phyloP scores from a whole-genome alignment of 2,888 invertebrate genomes.

The Schrankia costaestrigalis region DNA sequence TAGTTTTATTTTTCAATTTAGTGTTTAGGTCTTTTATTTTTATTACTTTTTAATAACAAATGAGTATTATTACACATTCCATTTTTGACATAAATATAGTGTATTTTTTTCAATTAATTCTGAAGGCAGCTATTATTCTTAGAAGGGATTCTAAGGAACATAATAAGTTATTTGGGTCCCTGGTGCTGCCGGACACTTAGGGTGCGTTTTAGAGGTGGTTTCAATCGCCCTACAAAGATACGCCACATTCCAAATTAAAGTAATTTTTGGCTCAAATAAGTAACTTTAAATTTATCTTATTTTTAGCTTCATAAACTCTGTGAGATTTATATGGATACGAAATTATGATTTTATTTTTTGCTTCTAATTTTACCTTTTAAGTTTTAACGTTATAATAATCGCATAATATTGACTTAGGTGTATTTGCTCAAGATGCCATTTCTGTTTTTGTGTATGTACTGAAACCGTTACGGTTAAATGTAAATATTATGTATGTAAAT shows the following conservation, averaged over 20 bases:
- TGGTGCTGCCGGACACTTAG: constrained; percentile 5
- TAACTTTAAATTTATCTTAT: too few relatives aligned
- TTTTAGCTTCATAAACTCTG: constrained; percentile 17
- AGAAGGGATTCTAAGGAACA: not conserved
- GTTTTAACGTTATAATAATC: constrained; percentile 28
- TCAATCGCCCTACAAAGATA: constrained; percentile 15
- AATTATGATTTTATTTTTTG: constrained; percentile 15
- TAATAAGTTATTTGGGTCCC: constrained; percentile 7
- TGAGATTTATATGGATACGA: constrained; percentile 16
- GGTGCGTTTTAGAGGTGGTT: constrained; percentile 22
- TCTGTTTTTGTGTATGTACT: constrained; percentile 39
- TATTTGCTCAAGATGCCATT: constrained; percentile 77
- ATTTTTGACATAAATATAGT: constrained; percentile 5
- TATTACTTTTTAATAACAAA: constrained; percentile 2
- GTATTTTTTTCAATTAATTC: constrained; percentile 1
- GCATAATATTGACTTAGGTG: constrained; percentile 48
- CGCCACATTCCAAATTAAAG: constrained; percentile 23
- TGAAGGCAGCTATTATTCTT: constrained; percentile 1
- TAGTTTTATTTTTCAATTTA: constrained; percentile 5
- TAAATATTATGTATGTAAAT: constrained; percentile 75
- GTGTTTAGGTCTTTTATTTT: constrained; percentile 1
- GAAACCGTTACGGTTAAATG: constrained; percentile 45
- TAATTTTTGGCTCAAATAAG: too few relatives aligned
- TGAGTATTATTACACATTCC: constrained; percentile 21
- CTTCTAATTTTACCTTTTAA: too few relatives aligned